Conservation (phyloP, 2,797 vertebrate genomes). For the Loriculus beryllinus region DNA sequence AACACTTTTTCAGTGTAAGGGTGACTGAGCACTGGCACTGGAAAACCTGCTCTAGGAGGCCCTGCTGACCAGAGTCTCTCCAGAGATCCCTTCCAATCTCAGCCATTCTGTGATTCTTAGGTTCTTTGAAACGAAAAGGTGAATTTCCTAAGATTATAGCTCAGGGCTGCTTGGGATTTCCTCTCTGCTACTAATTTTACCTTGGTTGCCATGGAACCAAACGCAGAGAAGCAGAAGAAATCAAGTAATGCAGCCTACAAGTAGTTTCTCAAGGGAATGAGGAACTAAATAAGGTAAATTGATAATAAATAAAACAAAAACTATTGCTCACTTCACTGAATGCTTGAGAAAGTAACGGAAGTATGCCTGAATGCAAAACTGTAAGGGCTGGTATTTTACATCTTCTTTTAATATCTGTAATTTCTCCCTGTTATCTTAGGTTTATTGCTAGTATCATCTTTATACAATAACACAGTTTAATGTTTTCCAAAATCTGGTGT, state of each 20-base stretch:
- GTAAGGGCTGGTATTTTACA: not conserved
- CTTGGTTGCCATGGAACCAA: conserved; percentile 67
- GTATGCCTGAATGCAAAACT: not conserved
- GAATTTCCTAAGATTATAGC: not conserved
- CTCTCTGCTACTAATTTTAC: conserved; percentile 62
- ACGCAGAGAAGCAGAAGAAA: conserved; percentile 39
- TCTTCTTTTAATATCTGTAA: not conserved
- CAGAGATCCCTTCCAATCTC: not conserved
- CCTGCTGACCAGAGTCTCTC: not conserved
- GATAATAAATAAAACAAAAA: conserved; percentile 40
- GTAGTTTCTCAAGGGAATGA: conserved; percentile 41
- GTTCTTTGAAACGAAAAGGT: not conserved
- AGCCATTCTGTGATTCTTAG: not conserved
- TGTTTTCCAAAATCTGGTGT: not conserved
- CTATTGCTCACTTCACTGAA: not conserved
- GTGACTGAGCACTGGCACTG: too few relatives aligned
- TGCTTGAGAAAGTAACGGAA: not conserved
- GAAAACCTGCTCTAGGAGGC: not conserved
- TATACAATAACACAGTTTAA: not conserved
- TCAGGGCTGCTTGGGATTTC: conserved; percentile 49
- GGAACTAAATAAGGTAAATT: conserved; percentile 30
- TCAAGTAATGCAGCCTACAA: conserved; percentile 51
- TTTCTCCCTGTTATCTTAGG: not conserved
- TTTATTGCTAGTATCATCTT: not conserved
- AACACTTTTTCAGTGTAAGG: too few relatives aligned